phyloP scores from a whole-genome alignment of 2,888 invertebrate genomes.

The Choreutis nemorana region DNA sequence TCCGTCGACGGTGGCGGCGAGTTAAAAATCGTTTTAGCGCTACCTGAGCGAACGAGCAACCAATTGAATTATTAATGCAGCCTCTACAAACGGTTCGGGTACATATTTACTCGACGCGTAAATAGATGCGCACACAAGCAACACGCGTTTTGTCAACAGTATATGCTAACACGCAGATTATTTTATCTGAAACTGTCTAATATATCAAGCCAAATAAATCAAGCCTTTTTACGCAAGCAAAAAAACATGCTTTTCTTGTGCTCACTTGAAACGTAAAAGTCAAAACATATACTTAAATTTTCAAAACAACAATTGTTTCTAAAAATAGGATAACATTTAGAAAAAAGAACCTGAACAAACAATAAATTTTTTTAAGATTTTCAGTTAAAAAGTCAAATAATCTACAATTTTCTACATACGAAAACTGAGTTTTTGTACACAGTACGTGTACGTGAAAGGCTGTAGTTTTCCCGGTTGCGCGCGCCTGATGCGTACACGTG shows the following conservation, averaged over 20 bases:
- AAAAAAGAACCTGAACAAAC: too few relatives aligned
- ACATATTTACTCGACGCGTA: conserved; percentile 65
- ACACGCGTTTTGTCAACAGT: conserved; percentile 55
- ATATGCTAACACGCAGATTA: conserved; percentile 18
- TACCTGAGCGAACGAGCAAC: conserved; percentile 50
- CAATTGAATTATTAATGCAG: conserved; percentile 67
- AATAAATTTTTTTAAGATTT: too few relatives aligned
- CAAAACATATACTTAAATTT: too few relatives aligned
- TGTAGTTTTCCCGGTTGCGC: conserved; percentile 64
- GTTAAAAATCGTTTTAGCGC: conserved; percentile 65
- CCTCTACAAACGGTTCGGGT: conserved; percentile 61
- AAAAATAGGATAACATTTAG: too few relatives aligned
- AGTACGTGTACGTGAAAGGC: conserved; percentile 60
- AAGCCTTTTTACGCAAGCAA: too few relatives aligned
- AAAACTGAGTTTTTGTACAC: conserved; percentile 50
- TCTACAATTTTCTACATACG: conserved; percentile 23
- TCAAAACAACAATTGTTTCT: too few relatives aligned
- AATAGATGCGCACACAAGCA: conserved; percentile 66
- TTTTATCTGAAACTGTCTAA: conserved; percentile 17
- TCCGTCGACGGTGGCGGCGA: conserved; percentile 48
- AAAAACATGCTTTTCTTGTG: too few relatives aligned
- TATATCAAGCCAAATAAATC: too few relatives aligned
- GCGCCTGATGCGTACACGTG: too few relatives aligned
- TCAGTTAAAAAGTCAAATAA: too few relatives aligned
- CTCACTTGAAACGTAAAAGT: too few relatives aligned